Base-by-base conservation (phyloP, 2,113 vertebrate genomes). In the Oreocharis arfaki region DNA sequence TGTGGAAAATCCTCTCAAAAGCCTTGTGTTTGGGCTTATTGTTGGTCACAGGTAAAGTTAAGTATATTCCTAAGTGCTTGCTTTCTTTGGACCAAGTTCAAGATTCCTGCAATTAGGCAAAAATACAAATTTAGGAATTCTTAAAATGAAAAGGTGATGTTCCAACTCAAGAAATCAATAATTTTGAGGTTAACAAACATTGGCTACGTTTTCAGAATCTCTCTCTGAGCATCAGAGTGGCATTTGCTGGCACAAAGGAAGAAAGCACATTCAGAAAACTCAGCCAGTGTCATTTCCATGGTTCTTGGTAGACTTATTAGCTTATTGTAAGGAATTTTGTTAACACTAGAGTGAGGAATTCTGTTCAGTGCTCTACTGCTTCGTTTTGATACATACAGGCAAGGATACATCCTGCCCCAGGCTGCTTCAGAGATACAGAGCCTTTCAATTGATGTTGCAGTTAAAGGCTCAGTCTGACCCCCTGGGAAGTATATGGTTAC, bases 1-100 rank as follows among this genome's bases (percentile, higher is more conserved):
- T 73, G 35, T 74, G 47, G 59, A 92, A 95, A 96, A 96, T 67
- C 27, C 30, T 94, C 50, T 91, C 53, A 30, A 90, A 94, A 90
- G 65, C 23, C 50, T 64, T 78, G 50, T 6, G 1, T 85, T 90
- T 80, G 39, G 37, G 63, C 63, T 96, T 96, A 91, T 90, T 59
- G 17, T 11, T 88, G 70, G 63, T 76, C 50, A 83, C 1, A 1
- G 77, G 33, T 49, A 74, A 89, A 95, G 59, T 93, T 69, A 90
- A 87, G 90, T 65, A 47, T 13, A 80, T 83, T 95, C 46, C 13
- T 65, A 76, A 91, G 33, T n/a, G 39, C 42, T 85, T 87, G 27
- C 42, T 15, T 23, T 39, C 24, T 81, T 84, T 55, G 39, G 39
- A 91, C 75, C n/a, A 77, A 63, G 52, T 42, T 83, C 59, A 85